Conservation (phyloP, 1,140 invertebrate genomes). For the Eueides isabella region DNA sequence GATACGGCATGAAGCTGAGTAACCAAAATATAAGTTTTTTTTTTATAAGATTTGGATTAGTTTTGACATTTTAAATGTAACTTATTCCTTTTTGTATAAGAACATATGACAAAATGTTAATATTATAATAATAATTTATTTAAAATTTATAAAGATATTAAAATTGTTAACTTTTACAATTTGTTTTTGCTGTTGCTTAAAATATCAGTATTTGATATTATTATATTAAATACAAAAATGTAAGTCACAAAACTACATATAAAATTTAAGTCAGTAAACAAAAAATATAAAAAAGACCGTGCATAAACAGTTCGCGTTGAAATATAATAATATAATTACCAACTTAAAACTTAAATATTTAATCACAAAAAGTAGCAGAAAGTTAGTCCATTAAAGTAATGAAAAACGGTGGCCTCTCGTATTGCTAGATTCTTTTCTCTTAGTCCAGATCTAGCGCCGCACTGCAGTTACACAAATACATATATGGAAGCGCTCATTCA, state of each 20-base stretch:
- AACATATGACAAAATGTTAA: too few species aligned
- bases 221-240: not conserved
- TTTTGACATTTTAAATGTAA: too few species aligned
- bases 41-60: too few species aligned
- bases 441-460: conserved; percentile 62
- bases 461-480: conserved; percentile 76
- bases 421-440: conserved; percentile 63
- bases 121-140: too few species aligned
- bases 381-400: conserved; percentile 76
- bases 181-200: too few species aligned
- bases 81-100: too few species aligned
- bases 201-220: too few species aligned
- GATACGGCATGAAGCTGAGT: too few species aligned
- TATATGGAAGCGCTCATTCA: conserved; percentile 59
- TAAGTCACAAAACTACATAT: not conserved
- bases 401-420: conserved; percentile 69
- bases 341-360: conserved; percentile 46
- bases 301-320: not conserved
- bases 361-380: conserved; percentile 63
- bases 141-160: too few species aligned
- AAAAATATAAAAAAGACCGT: not conserved
- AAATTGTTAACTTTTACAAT: too few species aligned
- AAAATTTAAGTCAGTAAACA: not conserved
- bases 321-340: conserved; percentile 25
- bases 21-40: too few species aligned